Conservation (phyloP, 2,888 invertebrate genomes). For the Drosophila leonis region DNA sequence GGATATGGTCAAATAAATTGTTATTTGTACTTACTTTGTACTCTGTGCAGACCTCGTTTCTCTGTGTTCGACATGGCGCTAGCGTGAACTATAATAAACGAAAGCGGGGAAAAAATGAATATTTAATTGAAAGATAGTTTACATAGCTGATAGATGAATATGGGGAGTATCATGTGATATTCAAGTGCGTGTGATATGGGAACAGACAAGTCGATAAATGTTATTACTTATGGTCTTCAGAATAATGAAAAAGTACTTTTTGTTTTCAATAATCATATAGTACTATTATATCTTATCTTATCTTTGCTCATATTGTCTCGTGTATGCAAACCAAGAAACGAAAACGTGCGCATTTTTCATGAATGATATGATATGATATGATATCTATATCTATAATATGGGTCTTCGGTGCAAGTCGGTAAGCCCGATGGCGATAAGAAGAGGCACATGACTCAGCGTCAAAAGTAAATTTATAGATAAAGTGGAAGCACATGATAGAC, state of each 20-base stretch:
- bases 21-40: slow-evolving; percentile 78
- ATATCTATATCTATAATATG: slow-evolving; percentile 35
- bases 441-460: slow-evolving; percentile 29
- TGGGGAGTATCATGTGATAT: slow-evolving; percentile 16
- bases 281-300: slow-evolving; percentile 33
- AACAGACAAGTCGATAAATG: slow-evolving; percentile 26
- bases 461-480: slow-evolving; percentile 20
- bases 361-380: slow-evolving; percentile 7
- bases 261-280: neutral
- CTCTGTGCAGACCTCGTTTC: slow-evolving; percentile 78
- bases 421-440: slow-evolving; percentile 17
- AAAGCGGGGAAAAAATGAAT: slow-evolving; percentile 28
- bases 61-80: slow-evolving; percentile 83
- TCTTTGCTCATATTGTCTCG: slow-evolving; percentile 33
- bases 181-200: slow-evolving; percentile 2
- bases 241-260: slow-evolving; percentile 31
- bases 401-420: neutral
- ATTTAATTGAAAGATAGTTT: slow-evolving; percentile 38
- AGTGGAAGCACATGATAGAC: slow-evolving; percentile 3
- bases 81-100: slow-evolving; percentile 40
- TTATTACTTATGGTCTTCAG: slow-evolving; percentile 1
- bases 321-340: slow-evolving; percentile 19
- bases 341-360: slow-evolving; percentile 40
- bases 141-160: slow-evolving; percentile 17
- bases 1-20: slow-evolving; percentile 5